These are phyloP conservation scores for Microtus richardsoni DNA, from an alignment of 2,113 vertebrate species.

Conservation along the genomic window DNA sequence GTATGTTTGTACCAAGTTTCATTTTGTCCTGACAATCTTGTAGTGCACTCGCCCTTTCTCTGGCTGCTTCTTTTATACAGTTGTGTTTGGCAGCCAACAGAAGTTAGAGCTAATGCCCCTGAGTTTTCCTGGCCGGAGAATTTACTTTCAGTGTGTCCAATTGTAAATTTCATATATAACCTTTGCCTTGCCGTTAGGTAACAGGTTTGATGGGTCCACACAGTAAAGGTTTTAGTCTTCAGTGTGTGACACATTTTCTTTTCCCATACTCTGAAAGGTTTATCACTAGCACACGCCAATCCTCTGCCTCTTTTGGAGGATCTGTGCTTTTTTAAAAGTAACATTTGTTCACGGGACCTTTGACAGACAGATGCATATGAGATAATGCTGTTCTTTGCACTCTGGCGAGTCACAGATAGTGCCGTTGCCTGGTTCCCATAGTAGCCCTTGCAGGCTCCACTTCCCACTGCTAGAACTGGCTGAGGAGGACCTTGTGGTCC, in stretches of 20 bases:
- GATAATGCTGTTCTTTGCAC: background rate
- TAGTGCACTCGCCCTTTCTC: too few species aligned
- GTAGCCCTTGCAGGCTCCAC: background rate
- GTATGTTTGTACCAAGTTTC: background rate
- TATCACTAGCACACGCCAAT: background rate
- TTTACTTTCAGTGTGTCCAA: background rate
- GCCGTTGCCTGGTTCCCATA: background rate
- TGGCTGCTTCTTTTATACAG: background rate
- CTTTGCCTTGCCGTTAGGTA: background rate
- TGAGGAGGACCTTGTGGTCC: background rate
- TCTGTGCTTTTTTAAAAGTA: background rate
- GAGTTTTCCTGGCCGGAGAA: background rate
- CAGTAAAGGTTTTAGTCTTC: too few species aligned
- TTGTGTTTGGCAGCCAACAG: too few species aligned
- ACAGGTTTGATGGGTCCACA: too few species aligned
- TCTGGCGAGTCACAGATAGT: rapidly evolving
- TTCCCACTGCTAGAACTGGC: rapidly evolving
- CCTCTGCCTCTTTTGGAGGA: too few species aligned
- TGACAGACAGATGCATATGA: too few species aligned
- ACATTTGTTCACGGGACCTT: background rate
- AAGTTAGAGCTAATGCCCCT: rapidly evolving
- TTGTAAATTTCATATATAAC: background rate
- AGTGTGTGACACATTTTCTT: background rate
- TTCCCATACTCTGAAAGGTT: background rate
- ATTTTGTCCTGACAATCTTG: background rate